Conservation (phyloP, 2,113 vertebrate species). For the Brevimyrus niger region DNA sequence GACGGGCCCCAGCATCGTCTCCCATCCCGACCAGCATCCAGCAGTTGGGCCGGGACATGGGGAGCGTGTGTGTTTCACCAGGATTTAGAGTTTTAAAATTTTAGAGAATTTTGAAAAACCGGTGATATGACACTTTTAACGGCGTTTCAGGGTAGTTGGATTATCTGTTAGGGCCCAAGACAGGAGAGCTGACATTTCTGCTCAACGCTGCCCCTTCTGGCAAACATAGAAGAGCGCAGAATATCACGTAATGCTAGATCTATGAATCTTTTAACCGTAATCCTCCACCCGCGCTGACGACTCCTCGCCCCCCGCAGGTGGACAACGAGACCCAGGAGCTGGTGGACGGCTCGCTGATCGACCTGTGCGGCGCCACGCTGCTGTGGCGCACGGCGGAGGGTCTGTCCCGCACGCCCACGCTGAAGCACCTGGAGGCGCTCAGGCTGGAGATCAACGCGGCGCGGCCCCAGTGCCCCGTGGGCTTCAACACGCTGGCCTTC, state of each 20-base stretch:
- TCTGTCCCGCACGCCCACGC: slow-evolving; percentile 74
- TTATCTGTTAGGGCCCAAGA: neutral
- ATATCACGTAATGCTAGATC: neutral
- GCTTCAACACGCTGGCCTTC: slow-evolving; percentile 84
- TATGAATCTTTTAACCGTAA: neutral
- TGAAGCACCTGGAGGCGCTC: slow-evolving; percentile 84
- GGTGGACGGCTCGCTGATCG: slow-evolving; percentile 84
- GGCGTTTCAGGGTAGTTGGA: neutral
- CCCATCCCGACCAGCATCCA: neutral
- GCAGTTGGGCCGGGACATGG: neutral
- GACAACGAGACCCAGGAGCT: slow-evolving; percentile 83
- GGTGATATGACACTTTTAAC: neutral
- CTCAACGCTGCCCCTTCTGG: neutral
- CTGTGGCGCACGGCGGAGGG: slow-evolving; percentile 89
- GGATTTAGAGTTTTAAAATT: neutral
- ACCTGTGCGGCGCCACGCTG: slow-evolving; percentile 86
- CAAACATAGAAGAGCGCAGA: neutral
- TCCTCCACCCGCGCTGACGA: neutral
- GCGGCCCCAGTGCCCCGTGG: slow-evolving; percentile 88
- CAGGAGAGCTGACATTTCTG: neutral
- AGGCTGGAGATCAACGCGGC: slow-evolving; percentile 88
- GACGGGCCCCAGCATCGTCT: neutral
- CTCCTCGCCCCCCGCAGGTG: slow-evolving; percentile 57
- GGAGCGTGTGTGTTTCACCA: neutral
- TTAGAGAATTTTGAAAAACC: neutral